A percentile compares a stretch with the other conserved stretches of the same genome.
Evolutionary conservation across 2,888 invertebrate species (phyloP).

Genomic region (Hymenopus coronatus): DNA sequence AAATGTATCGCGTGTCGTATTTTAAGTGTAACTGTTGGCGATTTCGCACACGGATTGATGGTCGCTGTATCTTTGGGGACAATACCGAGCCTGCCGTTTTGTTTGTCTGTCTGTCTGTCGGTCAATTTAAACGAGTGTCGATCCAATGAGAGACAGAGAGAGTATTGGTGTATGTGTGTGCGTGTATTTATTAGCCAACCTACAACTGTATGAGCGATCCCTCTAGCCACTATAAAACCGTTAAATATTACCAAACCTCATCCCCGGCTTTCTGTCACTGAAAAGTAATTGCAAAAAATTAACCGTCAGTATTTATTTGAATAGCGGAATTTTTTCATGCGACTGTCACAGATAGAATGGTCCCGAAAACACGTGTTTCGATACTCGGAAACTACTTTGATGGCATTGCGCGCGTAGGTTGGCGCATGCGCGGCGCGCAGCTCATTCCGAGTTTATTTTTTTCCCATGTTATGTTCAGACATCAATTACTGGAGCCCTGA

Average conservation of each 20-base stretch:
- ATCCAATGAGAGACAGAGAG: background rate
- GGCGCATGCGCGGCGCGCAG: background rate
- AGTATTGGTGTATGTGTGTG: background rate
- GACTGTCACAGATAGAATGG: background rate
- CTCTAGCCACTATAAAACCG: background rate
- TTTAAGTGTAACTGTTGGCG: constrained; percentile 2
- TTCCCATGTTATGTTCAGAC: background rate
- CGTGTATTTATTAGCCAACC: background rate
- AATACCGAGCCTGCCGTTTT: background rate
- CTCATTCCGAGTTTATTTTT: background rate
- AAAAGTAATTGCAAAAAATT: constrained; percentile 20
- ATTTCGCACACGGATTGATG: constrained; percentile 11
- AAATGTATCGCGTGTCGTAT: background rate
- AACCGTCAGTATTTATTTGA: constrained; percentile 18
- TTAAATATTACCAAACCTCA: constrained; percentile 12
- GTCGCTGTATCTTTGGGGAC: constrained; percentile 5
- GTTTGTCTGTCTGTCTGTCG: background rate
- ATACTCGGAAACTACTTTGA: background rate
- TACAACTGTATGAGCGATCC: constrained; percentile 7
- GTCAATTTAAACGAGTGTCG: background rate
- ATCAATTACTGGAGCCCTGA: background rate
- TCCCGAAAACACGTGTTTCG: background rate
- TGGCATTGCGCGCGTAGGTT: background rate
- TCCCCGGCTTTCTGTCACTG: background rate
- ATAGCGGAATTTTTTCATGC: background rate